A percentile compares a stretch with the other conserved stretches of the same genome.
These are phyloP conservation scores for Miltochrista miniata DNA, from an alignment of 2,888 invertebrate genomes.

Conservation along the genomic window DNA sequence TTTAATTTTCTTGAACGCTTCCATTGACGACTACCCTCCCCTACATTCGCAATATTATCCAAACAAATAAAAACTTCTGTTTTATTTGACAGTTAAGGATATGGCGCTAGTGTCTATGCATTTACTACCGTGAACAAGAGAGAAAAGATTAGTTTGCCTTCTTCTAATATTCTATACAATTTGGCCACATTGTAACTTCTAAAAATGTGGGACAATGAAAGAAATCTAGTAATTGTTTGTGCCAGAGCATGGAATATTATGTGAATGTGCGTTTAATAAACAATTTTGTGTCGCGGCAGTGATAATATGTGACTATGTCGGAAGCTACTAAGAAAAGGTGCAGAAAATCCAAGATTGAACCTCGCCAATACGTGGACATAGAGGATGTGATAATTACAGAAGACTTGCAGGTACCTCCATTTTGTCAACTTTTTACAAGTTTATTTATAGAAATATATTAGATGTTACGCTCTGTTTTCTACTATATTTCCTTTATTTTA, in stretches of 20 bases:
- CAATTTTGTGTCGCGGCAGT: not conserved
- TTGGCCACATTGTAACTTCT: not conserved
- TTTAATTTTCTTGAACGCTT: not conserved
- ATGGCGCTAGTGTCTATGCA: not conserved
- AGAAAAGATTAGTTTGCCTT: not conserved
- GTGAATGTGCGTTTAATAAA: not conserved
- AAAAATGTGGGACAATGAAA: not conserved
- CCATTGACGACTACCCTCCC: slow-evolving; percentile 5
- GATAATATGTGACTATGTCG: slow-evolving; percentile 20
- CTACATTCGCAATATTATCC: not conserved
- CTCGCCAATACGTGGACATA: slow-evolving; percentile 30
- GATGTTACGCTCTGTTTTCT: not conserved
- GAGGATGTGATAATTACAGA: slow-evolving; percentile 14
- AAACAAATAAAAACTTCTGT: not conserved
- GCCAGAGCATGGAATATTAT: not conserved
- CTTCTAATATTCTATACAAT: not conserved
- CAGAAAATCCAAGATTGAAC: slow-evolving; percentile 49
- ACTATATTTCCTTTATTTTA: not conserved
- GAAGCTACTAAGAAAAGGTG: slow-evolving; percentile 30
- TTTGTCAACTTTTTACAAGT: slow-evolving; percentile 19
- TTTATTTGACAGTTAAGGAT: not conserved
- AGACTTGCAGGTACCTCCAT: slow-evolving; percentile 36
- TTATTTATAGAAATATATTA: not conserved
- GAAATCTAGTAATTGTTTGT: not conserved
- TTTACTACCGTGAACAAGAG: not conserved